These are phyloP conservation scores for Takifugu flavidus DNA, from an alignment of 2,113 vertebrate species.

Conservation along the genomic window DNA sequence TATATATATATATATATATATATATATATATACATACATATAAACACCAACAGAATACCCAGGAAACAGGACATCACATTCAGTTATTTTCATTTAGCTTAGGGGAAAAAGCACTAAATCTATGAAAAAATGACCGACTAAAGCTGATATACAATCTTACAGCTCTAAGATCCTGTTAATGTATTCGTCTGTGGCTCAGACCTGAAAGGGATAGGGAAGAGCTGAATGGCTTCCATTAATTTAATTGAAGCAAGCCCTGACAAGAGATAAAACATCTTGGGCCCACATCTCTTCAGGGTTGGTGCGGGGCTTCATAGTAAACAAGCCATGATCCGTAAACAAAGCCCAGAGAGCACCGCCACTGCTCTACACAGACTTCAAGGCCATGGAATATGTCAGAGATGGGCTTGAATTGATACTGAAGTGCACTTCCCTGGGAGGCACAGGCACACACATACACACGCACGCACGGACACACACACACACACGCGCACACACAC, in stretches of 20 bases:
- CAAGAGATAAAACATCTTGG: conserved; percentile 97
- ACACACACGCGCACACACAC: conserved; percentile 9
- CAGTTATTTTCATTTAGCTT: conserved; percentile 83
- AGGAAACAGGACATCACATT: conserved; percentile 81
- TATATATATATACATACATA: too few species aligned
- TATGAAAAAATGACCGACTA: conserved; percentile 76
- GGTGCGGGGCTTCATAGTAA: conserved; percentile 84
- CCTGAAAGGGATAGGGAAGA: conserved; percentile 83
- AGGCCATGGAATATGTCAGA: conserved; percentile 84
- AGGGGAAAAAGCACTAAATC: conserved; percentile 21
- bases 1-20: too few species aligned
- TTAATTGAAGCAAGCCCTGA: conserved; percentile 97
- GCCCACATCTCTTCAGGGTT: conserved; percentile 86
- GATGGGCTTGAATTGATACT: conserved; percentile 78
- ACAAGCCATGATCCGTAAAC: conserved; percentile 88
- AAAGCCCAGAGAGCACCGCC: conserved; percentile 75
- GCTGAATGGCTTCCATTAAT: conserved; percentile 99
- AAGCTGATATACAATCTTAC: conserved; percentile 94
- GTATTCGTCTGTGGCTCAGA: conserved; percentile 83
- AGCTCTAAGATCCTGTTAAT: conserved; percentile 99
- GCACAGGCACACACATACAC: conserved; percentile 2
- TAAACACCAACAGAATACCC: conserved; percentile 79
- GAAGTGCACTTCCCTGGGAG: conserved; percentile 68
- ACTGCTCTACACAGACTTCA: conserved; percentile 82
- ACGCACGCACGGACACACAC: conserved; percentile 7